These are phyloP conservation scores for Hypomecis punctinalis DNA, from an alignment of 2,888 invertebrate genomes.

Conservation along the genomic window DNA sequence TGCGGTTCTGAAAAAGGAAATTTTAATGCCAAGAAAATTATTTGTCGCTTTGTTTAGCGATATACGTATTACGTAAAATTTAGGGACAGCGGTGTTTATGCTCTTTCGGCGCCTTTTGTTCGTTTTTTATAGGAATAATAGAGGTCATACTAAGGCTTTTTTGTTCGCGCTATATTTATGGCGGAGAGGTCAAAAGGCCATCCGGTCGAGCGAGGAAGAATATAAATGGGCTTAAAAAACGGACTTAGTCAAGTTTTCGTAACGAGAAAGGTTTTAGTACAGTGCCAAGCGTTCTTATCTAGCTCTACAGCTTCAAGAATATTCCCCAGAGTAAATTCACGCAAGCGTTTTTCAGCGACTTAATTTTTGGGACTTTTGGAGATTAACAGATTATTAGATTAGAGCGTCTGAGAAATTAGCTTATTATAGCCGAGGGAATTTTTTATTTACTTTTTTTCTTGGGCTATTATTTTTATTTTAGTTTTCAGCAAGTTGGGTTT, in stretches of 20 bases:
- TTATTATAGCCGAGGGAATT: not conserved
- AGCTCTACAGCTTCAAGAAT: constrained; percentile 23
- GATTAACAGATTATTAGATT: constrained; percentile 2
- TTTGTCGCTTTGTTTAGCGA: constrained; percentile 61
- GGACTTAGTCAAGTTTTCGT: constrained; percentile 30
- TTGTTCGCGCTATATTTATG: constrained; percentile 40
- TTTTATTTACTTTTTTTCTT: not conserved
- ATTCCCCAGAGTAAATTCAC: constrained; percentile 11
- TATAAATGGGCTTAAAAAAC: constrained; percentile 33
- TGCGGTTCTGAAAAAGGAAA: constrained; percentile 22
- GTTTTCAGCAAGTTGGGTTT: too few species aligned
- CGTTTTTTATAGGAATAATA: constrained; percentile 41
- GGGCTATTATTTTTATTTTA: not conserved
- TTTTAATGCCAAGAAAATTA: constrained; percentile 53
- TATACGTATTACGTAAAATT: constrained; percentile 54
- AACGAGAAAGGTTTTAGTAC: constrained; percentile 28
- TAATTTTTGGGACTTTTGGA: constrained; percentile 7
- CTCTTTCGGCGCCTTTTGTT: constrained; percentile 56
- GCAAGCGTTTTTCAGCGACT: constrained; percentile 6
- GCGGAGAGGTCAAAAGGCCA: constrained; percentile 37
- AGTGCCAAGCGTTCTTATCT: constrained; percentile 25
- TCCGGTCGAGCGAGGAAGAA: constrained; percentile 29
- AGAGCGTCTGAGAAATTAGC: not conserved
- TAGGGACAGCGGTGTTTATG: constrained; percentile 53
- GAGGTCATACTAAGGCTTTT: constrained; percentile 39